Evolutionary conservation across 2,888 invertebrate species (phyloP).

Genomic region (Mythimna lalbum): DNA sequence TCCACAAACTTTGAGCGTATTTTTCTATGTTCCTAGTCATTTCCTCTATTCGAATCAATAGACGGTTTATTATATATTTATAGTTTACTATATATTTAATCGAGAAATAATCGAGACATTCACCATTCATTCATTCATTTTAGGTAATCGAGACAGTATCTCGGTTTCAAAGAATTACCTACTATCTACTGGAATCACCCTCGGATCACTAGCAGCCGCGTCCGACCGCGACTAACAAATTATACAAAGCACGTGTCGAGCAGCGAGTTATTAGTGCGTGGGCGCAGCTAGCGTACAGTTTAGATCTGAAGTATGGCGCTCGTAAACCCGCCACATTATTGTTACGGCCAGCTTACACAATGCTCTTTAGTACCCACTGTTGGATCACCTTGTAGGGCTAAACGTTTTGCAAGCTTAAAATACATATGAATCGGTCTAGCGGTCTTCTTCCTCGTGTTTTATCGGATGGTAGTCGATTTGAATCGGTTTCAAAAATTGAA

Average conservation of each 20-base stretch:
- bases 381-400: conserved; percentile 39
- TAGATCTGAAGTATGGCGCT: conserved; percentile 43
- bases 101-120: too few relatives aligned
- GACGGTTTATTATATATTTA: too few relatives aligned
- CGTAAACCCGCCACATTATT: conserved; percentile 53
- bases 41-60: too few relatives aligned
- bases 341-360: conserved; percentile 38
- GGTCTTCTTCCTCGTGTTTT: conserved; percentile 11
- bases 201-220: neutral
- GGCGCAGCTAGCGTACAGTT: conserved; percentile 14
- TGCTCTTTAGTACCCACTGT: conserved; percentile 29
- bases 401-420: conserved; percentile 25
- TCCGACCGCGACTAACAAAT: conserved; percentile 13
- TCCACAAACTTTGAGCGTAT: too few relatives aligned
- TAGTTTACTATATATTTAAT: too few relatives aligned
- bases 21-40: too few relatives aligned
- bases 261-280: conserved; percentile 44
- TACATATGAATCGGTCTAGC: too few relatives aligned
- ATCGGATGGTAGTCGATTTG: conserved; percentile 7
- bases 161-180: too few relatives aligned
- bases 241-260: neutral
- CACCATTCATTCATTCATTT: too few relatives aligned
- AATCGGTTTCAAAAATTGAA: too few relatives aligned
- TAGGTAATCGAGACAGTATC: too few relatives aligned
- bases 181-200: too few relatives aligned